Evolutionary conservation across 2,888 invertebrate genomes (phyloP).

Genomic region (Seladonia tumulorum): DNA sequence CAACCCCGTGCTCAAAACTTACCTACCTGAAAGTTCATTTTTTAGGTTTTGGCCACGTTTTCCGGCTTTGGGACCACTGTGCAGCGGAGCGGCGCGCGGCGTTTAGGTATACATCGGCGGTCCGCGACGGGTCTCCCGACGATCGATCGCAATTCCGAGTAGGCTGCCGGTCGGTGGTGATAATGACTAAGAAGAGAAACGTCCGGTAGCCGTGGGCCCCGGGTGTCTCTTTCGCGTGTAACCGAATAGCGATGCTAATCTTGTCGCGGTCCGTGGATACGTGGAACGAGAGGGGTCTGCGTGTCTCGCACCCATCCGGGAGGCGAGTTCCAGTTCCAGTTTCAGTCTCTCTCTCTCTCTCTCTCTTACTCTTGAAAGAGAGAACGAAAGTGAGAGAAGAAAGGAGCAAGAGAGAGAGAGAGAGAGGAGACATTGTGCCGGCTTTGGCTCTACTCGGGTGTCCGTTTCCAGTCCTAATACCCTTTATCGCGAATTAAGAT

Average conservation of each 20-base stretch:
- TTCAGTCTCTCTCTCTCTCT: slow-evolving; percentile 38
- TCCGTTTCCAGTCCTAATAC: slow-evolving; percentile 76
- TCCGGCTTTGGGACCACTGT: too few relatives aligned
- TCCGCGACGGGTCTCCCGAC: not conserved
- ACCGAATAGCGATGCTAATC: slow-evolving; percentile 82
- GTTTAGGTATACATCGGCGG: slow-evolving; percentile 1
- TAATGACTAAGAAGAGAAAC: slow-evolving; percentile 71
- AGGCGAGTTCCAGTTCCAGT: slow-evolving; percentile 56
- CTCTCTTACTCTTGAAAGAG: not conserved
- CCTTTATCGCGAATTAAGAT: slow-evolving; percentile 81
- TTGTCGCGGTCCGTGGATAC: slow-evolving; percentile 79
- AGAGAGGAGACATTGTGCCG: slow-evolving; percentile 27
- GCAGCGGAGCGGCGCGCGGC: not conserved
- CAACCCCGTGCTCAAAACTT: too few relatives aligned
- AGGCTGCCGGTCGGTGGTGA: slow-evolving; percentile 59
- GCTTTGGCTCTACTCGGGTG: slow-evolving; percentile 57
- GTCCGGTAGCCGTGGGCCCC: slow-evolving; percentile 69
- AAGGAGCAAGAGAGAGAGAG: not conserved
- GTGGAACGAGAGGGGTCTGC: slow-evolving; percentile 69
- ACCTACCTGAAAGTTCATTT: too few relatives aligned
- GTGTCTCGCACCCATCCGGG: slow-evolving; percentile 68
- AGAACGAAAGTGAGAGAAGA: slow-evolving; percentile 7
- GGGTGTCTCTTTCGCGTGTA: slow-evolving; percentile 79
- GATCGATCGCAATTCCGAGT: slow-evolving; percentile 50
- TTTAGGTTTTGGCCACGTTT: too few relatives aligned